These are phyloP conservation scores for Lutraria lutraria DNA, from an alignment of 2,888 invertebrate species.

Conservation along the genomic window DNA sequence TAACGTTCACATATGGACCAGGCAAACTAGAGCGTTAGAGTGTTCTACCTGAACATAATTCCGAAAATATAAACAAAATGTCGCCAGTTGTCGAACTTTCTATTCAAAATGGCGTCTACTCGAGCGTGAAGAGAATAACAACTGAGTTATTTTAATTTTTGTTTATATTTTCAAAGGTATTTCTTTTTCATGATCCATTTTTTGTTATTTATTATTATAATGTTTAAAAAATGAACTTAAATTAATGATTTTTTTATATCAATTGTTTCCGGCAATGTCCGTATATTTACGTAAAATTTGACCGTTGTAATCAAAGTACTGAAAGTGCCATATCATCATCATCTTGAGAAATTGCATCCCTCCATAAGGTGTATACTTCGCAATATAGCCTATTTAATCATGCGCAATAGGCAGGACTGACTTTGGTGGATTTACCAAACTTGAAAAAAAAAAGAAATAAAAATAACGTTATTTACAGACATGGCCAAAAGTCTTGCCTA, in stretches of 20 bases:
- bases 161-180: not conserved
- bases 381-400: too few relatives aligned
- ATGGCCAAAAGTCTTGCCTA: too few relatives aligned
- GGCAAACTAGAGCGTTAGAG: not conserved
- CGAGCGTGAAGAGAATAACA: slow-evolving; percentile 39
- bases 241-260: not conserved
- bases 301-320: not conserved
- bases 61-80: slow-evolving; percentile 23
- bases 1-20: not conserved
- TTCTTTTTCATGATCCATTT: too few relatives aligned
- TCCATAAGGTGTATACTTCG: too few relatives aligned
- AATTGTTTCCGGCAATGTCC: not conserved
- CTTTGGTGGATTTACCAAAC: too few relatives aligned
- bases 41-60: slow-evolving; percentile 1
- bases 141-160: not conserved
- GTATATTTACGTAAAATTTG: not conserved
- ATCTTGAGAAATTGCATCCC: too few relatives aligned
- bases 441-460: too few relatives aligned
- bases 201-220: not conserved
- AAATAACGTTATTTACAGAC: too few relatives aligned
- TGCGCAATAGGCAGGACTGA: too few relatives aligned
- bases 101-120: slow-evolving; percentile 51
- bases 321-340: not conserved
- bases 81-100: slow-evolving; percentile 52
- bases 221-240: not conserved